phyloP scores from a whole-genome alignment of 2,888 invertebrate species.

The Lobophora halterata region DNA sequence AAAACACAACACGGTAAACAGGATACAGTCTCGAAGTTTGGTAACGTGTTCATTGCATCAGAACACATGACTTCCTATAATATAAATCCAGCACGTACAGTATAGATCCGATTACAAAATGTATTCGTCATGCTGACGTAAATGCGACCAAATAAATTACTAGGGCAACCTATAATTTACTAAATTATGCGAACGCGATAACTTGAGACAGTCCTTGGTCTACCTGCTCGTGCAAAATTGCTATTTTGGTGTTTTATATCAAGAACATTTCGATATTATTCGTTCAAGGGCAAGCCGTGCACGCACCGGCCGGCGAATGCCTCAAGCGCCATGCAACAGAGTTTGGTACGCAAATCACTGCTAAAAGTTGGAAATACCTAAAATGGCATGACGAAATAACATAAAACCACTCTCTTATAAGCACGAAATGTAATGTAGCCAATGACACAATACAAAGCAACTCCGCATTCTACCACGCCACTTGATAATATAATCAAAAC shows the following conservation, averaged over 20 bases:
- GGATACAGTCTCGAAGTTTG: constrained; percentile 10
- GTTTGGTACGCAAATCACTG: constrained; percentile 26
- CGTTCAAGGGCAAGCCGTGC: constrained; percentile 27
- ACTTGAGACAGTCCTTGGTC: no score
- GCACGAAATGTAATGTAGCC: constrained; percentile 7
- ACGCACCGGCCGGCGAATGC: constrained; percentile 22
- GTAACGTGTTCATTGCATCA: constrained; percentile 8
- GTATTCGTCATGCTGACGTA: constrained; percentile 25
- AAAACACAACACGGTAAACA: constrained; percentile 4
- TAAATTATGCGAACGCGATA: constrained; percentile 29
- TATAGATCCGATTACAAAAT: constrained; percentile 19
- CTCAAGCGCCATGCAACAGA: constrained; percentile 18
- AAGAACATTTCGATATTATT: constrained; percentile 27
- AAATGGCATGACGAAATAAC: constrained; percentile 23
- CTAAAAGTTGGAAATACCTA: constrained; percentile 20
- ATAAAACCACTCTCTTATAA: constrained; percentile 8
- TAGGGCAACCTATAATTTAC: constrained; percentile 27
- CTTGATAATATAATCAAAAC: constrained; percentile 9
- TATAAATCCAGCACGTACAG: constrained; percentile 16
- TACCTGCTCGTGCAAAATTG: constrained; percentile 27
- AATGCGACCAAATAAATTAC: constrained; percentile 25
- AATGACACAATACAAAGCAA: constrained; percentile 17
- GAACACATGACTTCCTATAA: constrained; percentile 6
- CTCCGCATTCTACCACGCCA: constrained; percentile 8
- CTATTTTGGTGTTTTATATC: constrained; percentile 23